Evolutionary conservation across 2,888 invertebrate species (phyloP).

Genomic region (Thereva unica): DNA sequence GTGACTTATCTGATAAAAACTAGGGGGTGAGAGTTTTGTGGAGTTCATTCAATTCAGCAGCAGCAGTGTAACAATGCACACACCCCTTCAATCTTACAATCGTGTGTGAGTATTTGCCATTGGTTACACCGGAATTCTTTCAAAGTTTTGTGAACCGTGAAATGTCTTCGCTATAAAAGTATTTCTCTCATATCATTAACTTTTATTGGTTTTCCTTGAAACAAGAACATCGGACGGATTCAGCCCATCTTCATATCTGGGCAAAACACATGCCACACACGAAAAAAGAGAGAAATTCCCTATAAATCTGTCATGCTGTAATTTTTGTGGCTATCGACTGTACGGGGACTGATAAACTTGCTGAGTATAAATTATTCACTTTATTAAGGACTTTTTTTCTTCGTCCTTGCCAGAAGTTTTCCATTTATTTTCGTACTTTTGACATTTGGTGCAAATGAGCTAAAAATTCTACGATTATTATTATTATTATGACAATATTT

Average conservation of each 20-base stretch:
- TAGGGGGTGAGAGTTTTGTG: neutral
- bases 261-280: conserved; percentile 19
- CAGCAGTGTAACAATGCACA: conserved; percentile 21
- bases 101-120: conserved; percentile 26
- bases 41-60: conserved; percentile 5
- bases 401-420: neutral
- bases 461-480: too few relatives aligned
- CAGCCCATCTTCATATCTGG: conserved; percentile 15
- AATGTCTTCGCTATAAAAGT: conserved; percentile 49
- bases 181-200: conserved; percentile 56
- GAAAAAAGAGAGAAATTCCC: neutral
- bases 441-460: too few relatives aligned
- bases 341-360: conserved; percentile 19
- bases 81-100: conserved; percentile 18
- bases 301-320: conserved; percentile 31
- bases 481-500: too few relatives aligned
- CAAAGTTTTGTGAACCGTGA: conserved; percentile 32
- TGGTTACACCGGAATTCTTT: conserved; percentile 25
- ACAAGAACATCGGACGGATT: conserved; percentile 25
- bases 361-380: conserved; percentile 23
- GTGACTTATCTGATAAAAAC: neutral
- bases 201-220: conserved; percentile 56
- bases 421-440: too few relatives aligned
- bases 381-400: conserved; percentile 5
- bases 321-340: conserved; percentile 26